Percentiles rank a stretch among this genome's conserved stretches.
phyloP scores from a whole-genome alignment of 2,113 vertebrate species.

The Echinops telfairi region DNA sequence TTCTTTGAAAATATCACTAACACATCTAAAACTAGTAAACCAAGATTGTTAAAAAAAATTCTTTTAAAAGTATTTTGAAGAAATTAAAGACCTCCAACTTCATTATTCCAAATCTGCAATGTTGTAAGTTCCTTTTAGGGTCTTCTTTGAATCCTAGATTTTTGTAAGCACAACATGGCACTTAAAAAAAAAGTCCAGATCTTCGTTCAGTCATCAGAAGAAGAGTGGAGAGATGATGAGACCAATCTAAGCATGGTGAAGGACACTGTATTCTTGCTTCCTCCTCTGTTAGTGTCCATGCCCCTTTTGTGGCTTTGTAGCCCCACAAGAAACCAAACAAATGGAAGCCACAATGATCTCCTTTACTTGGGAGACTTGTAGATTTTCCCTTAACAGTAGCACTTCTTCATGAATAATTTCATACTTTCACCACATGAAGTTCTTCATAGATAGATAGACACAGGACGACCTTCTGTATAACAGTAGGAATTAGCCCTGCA shows the following conservation, averaged over 20 bases:
- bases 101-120: background rate
- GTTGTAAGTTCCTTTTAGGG: constrained; percentile 35
- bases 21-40: constrained; percentile 11
- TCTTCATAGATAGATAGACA: background rate
- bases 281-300: background rate
- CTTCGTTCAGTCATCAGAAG: background rate
- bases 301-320: background rate
- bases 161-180: constrained; percentile 45
- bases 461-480: background rate
- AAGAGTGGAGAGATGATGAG: background rate
- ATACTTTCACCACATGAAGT: constrained; percentile 17
- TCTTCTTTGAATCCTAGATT: constrained; percentile 44
- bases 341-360: background rate
- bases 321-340: too few species aligned
- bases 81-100: constrained; percentile 33
- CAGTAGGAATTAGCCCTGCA: background rate
- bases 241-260: too few species aligned
- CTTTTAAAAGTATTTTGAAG: constrained; percentile 5
- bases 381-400: background rate
- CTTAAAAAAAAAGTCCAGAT: background rate
- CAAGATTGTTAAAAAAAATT: background rate
- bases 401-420: background rate
- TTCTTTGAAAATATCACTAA: constrained; percentile 18
- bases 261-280: background rate
- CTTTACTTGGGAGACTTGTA: background rate